Conservation (phyloP, 2,113 vertebrate species). For the Vicugna pacos region DNA sequence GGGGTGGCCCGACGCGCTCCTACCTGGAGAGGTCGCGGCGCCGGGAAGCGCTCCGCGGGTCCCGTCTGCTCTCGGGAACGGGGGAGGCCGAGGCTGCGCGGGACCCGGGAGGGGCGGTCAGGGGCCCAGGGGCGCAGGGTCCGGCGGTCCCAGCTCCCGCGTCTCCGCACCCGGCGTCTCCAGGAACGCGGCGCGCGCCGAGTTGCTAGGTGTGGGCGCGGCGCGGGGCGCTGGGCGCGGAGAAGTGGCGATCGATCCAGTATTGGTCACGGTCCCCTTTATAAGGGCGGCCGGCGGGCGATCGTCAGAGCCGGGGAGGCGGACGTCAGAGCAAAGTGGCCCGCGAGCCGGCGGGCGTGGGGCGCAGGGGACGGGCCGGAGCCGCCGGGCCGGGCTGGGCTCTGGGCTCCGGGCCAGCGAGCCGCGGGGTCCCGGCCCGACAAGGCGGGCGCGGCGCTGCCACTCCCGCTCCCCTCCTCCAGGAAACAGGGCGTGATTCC, state of each 20-base stretch:
- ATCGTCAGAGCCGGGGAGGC: slow-evolving; percentile 89
- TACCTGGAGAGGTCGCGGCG: slow-evolving; percentile 29
- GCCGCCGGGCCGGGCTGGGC: background rate
- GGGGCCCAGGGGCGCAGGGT: background rate
- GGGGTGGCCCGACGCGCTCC: background rate
- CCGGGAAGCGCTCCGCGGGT: background rate
- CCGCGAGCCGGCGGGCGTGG: background rate
- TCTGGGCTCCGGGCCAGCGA: background rate
- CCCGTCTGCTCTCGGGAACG: background rate
- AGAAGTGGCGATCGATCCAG: background rate
- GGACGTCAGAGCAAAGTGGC: slow-evolving; percentile 87
- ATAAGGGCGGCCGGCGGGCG: slow-evolving; percentile 86
- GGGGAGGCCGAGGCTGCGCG: background rate
- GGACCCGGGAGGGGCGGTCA: slow-evolving; percentile 10
- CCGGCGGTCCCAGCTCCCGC: background rate
- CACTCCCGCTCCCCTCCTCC: background rate
- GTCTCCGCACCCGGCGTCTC: background rate
- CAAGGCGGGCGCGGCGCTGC: background rate
- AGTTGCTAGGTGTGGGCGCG: slow-evolving; percentile 30
- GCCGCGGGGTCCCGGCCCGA: background rate
- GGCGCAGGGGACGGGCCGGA: background rate
- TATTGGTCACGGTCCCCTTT: slow-evolving; percentile 86
- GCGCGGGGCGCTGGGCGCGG: background rate
- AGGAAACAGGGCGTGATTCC: background rate
- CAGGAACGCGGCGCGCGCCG: background rate